Percentiles rank a stretch among this genome's conserved stretches.
Evolutionary conservation across 1,140 invertebrate species (phyloP).

Genomic region (Polyergus mexicanus): DNA sequence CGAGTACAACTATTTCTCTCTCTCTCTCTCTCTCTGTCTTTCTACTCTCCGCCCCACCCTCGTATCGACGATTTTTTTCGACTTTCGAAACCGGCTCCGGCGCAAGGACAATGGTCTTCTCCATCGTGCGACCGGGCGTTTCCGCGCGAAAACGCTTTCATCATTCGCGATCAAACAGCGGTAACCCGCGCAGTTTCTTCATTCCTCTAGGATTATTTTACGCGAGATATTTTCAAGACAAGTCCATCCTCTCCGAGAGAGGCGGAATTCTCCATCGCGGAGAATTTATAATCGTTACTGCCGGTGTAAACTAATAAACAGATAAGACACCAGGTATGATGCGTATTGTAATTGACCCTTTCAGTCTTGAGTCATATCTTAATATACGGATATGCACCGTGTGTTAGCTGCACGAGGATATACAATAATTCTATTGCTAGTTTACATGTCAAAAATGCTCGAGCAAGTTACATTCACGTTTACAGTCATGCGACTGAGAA

Average conservation of each 20-base stretch:
- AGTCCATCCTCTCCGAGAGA: not conserved
- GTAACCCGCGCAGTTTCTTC: constrained; percentile 30
- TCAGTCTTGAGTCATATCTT: constrained; percentile 37
- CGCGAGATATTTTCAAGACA: constrained; percentile 26
- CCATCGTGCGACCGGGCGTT: constrained; percentile 45
- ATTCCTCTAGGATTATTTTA: constrained; percentile 1
- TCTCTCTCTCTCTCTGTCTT: not conserved
- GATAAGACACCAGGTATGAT: constrained; percentile 12
- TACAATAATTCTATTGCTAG: constrained; percentile 49
- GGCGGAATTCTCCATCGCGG: not conserved
- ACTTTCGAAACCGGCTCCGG: constrained; percentile 67
- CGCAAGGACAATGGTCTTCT: constrained; percentile 71
- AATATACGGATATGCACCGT: not conserved
- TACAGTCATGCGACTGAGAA: not conserved
- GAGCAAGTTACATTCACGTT: constrained; percentile 15
- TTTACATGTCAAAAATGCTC: constrained; percentile 36
- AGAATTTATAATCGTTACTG: constrained; percentile 34
- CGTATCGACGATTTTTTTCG: constrained; percentile 64
- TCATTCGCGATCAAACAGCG: constrained; percentile 50
- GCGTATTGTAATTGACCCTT: constrained; percentile 40
- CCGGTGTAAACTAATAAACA: constrained; percentile 13
- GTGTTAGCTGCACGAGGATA: not conserved
- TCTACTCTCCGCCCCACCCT: not conserved
- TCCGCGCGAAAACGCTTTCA: constrained; percentile 61
- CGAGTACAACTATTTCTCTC: constrained; percentile 40